Conservation (phyloP, 2,888 invertebrate genomes). For the Sinodicranocentrus sp. region DNA sequence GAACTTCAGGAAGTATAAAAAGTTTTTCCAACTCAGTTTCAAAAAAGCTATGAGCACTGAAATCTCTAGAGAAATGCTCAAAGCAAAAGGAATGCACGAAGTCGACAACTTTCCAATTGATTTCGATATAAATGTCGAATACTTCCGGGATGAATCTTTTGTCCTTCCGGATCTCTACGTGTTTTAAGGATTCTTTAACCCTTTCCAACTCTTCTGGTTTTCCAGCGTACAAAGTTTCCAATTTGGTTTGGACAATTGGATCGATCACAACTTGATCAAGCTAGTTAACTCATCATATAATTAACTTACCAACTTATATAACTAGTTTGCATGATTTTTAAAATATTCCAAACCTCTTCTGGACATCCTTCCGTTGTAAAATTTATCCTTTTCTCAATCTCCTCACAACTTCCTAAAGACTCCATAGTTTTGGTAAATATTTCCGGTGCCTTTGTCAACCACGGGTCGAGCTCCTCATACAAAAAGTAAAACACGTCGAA, state of each 20-base stretch:
- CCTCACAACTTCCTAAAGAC: constrained; percentile 20
- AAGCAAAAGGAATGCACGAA: constrained; percentile 59
- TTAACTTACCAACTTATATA: neutral
- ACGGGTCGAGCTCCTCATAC: constrained; percentile 44
- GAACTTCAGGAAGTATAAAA: constrained; percentile 31
- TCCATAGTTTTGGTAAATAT: constrained; percentile 1
- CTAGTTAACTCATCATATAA: neutral
- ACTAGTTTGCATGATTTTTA: neutral
- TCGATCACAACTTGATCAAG: constrained; percentile 29
- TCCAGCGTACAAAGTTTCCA: constrained; percentile 31
- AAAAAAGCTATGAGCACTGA: constrained; percentile 54
- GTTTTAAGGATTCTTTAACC: constrained; percentile 8
- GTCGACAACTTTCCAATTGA: constrained; percentile 60
- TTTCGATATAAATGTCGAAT: constrained; percentile 52
- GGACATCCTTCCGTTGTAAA: constrained; percentile 44
- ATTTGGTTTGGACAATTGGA: neutral
- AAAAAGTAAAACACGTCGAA: constrained; percentile 58
- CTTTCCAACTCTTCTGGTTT: constrained; percentile 21
- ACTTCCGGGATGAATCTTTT: constrained; percentile 31
- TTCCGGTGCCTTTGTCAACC: constrained; percentile 1
- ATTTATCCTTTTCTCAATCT: neutral
- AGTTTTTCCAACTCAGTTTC: constrained; percentile 49
- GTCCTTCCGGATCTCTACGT: constrained; percentile 37
- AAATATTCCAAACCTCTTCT: constrained; percentile 6
- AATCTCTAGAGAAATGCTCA: constrained; percentile 52